Base-by-base conservation (phyloP, 37 sponge, comb jelly and placozoan genomes). In the Diacarnus erythraeanus region DNA sequence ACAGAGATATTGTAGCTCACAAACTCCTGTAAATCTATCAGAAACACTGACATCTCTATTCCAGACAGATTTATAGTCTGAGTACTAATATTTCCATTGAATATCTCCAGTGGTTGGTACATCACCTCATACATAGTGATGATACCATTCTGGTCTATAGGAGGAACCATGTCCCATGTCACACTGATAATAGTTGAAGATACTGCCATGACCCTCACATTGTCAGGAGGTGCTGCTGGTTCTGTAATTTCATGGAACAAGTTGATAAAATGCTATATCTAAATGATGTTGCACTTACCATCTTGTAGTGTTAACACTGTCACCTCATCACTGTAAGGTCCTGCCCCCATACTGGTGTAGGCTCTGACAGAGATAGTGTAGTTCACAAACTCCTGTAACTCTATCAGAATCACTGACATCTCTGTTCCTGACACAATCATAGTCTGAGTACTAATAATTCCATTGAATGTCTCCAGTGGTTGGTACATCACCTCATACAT, bases 361-460 rank as follows among this genome's bases (percentile, higher is more conserved):
- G 78, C 85, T 59, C 71, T 57, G 22, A 84, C 77, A 35, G 69
- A 33, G 39, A 84, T 84, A 23, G 2, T 68, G 70, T 84, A 84
- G 42, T 20, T 77, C 6, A 44, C 33, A 57, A 38, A 56, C 39
- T 77, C 70, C 26, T 77, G 71, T 27, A 84, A 57, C 12, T 44
- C 31, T 1, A 6, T 59, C 69, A 82, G 34, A 4, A 17, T 2
- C 36, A 66, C 8, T 34, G 38, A 68, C 8, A 68, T 6, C 5
- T 68, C 42, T 41, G 72, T 6, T 17, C 25, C 21, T 22, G 18
- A 43, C 26, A 35, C 37, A 6, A 5, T 54, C 27, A 29, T 4
- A 3, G 20, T 18, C 31, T 9, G 64, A n/a, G 31, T 29, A 9
- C n/a, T 15, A 12, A 47, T 47, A 12, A 6, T 47, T 47, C 51